Base-by-base conservation (phyloP, 1,140 invertebrate genomes). In the Tetragnatha versicolor region DNA sequence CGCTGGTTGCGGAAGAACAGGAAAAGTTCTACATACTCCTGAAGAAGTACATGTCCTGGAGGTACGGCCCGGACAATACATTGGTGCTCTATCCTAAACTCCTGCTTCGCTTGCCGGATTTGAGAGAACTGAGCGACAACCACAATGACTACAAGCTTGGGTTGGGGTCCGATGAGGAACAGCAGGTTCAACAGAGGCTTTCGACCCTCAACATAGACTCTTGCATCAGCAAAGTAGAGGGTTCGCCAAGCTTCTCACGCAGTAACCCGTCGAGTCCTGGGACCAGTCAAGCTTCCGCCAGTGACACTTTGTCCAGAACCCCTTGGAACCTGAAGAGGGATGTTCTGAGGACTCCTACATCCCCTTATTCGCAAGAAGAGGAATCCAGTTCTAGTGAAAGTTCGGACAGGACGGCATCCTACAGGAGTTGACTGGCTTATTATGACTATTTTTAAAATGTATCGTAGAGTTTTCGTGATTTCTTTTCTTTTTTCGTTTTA, bases 71-170 rank as follows among this genome's bases (percentile, higher is more conserved):
- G 33, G 79, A 82, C 33, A 75, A 83, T 20, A 85, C 86, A 22
- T 72, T 83, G 27, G 80, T 83, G 39, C 79, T 88, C 63, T 89
- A 87, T 81, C 86, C 88, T 17, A 87, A 88, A 81, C 83, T 89
- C 55, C 83, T 88, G n/a, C 86, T 88, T 81, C 88, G 87, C 81
- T 82, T 89, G 37, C 85, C 86, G 14, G 88, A 89, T 83, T 85
- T 89, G 72, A 85, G 88, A 27, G 88, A 89, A 82, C 83, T 89
- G 58, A 88, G 87, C 75, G 88, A 89, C 81, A 85, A 86, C 53
- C 88, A 88, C 80, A 88, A 86, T 3, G 86, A 88, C 66, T 85
- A 83, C 39, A 81, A 85, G 63, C 84, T 89, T 17, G 84, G 86
- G 33, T 83, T 89, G 53, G 82, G 55, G 0, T 61, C 83, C 6